Base-by-base conservation (phyloP, 35 echinoderm and acorn worm species). In the Stichopus chloronotus region DNA sequence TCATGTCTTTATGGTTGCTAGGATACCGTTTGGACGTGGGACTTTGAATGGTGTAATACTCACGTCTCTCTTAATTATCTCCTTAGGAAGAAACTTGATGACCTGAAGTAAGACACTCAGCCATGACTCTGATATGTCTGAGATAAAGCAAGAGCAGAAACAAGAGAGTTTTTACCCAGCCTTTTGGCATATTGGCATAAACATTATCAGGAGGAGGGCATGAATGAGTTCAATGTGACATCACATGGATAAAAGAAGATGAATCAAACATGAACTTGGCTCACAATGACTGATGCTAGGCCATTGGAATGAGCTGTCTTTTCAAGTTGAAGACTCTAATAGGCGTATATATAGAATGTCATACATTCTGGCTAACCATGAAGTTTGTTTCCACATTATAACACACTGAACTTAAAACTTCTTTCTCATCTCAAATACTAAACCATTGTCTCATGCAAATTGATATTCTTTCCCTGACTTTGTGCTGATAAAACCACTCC, bases 1-100 rank as follows among this genome's bases (percentile, higher is more conserved):
- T 78, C 24, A 21, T 85, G 55, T 58, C 57, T 85, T 8, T 20
- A 30, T 14, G 55, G 82, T 85, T 58, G 24, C 82, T 85, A 85
- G 55, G 82, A 85, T 58, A 85, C 82, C 54, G 58, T 20, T 58
- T 58, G 14, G 58, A 53, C 57, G 55, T 55, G 57, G 56, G 53
- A 55, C 76, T 11, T 30, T 25, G 30, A 43, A 43, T 43, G 17
- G 59, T 63, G 58, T 25, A 53, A 55, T 90, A 94, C 95, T 98
- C 94, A 96, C 97, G 87, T 98, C 95, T 98, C 93, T 96, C 90
- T 96, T 96, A 60, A 98, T 91, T 78, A 98, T 92, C 30, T 98
- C 97, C 78, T 98, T 98, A 13, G 97, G 97, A 60, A 98, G 90
- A 68, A 78, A 91, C 19, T 94, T 65, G 78, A 98, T 98, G 87